These are phyloP conservation scores for Hydrolagus colliei DNA, from an alignment of 2,797 vertebrate species.

Conservation along the genomic window DNA sequence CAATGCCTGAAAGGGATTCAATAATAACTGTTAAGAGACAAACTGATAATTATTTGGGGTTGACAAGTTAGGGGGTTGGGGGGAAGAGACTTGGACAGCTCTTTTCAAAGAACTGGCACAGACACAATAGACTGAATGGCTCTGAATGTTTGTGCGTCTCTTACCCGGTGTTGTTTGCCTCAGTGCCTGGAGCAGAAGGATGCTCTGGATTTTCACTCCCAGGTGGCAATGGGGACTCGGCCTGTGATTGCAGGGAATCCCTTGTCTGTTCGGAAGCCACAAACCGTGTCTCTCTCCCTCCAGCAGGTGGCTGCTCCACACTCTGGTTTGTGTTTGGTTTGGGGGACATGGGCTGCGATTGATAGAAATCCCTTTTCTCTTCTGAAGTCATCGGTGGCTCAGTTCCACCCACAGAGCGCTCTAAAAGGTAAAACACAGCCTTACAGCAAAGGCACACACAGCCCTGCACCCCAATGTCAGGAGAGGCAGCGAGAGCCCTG, in stretches of 20 bases:
- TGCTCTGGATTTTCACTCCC: background rate
- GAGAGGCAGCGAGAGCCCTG: no score
- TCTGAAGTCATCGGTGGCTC: background rate
- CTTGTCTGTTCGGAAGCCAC: background rate
- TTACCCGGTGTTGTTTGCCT: background rate
- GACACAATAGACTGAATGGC: background rate
- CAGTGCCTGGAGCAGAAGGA: background rate
- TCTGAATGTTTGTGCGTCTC: background rate
- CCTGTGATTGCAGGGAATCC: background rate
- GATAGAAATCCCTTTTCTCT: background rate
- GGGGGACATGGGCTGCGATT: background rate
- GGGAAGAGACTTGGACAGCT: background rate
- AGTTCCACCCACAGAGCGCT: no score
- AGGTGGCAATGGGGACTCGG: background rate
- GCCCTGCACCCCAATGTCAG: no score
- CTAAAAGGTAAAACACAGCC: no score
- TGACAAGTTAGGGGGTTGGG: background rate
- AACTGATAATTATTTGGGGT: background rate
- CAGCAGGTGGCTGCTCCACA: background rate
- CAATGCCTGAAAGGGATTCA: background rate
- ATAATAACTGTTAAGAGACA: background rate
- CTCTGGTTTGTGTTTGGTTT: background rate
- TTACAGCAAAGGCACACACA: no score
- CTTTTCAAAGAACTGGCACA: no score
- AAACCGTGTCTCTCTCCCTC: no score